A percentile compares a stretch with the other conserved stretches of the same genome.
Evolutionary conservation across 2,888 invertebrate genomes (phyloP).

Genomic region (Baccha elongata): DNA sequence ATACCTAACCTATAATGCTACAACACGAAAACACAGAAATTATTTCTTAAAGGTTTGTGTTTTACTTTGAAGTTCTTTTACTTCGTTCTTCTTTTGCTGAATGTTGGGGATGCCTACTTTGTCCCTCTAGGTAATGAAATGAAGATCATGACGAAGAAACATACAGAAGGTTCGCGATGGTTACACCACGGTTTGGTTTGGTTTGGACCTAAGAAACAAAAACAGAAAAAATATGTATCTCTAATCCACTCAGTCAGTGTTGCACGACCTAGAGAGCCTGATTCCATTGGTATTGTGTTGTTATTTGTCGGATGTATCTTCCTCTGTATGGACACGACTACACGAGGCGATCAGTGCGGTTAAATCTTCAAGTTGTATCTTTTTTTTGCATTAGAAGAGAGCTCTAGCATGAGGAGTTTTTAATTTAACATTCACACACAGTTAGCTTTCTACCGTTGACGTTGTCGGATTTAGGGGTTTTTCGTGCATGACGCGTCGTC

Average conservation of each 20-base stretch:
- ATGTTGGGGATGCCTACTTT: slow-evolving; percentile 56
- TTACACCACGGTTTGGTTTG: slow-evolving; percentile 23
- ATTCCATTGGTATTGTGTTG: slow-evolving; percentile 64
- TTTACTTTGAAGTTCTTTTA: slow-evolving; percentile 52
- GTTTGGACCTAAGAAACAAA: slow-evolving; percentile 28
- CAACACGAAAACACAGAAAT: slow-evolving; percentile 16
- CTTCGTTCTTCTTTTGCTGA: slow-evolving; percentile 33
- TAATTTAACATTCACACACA: slow-evolving; percentile 81
- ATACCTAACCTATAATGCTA: neutral
- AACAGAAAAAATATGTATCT: slow-evolving; percentile 14
- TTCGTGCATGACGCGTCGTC: slow-evolving; percentile 70
- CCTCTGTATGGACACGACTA: slow-evolving; percentile 70
- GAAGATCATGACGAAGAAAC: slow-evolving; percentile 41
- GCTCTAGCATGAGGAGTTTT: slow-evolving; percentile 77
- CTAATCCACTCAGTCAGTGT: slow-evolving; percentile 36
- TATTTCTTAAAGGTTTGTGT: neutral
- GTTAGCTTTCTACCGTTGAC: slow-evolving; percentile 83
- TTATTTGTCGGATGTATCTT: slow-evolving; percentile 74
- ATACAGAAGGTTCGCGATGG: slow-evolving; percentile 45
- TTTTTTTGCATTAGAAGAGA: slow-evolving; percentile 63
- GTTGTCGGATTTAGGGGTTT: slow-evolving; percentile 82
- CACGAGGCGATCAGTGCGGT: slow-evolving; percentile 63
- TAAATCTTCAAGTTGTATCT: slow-evolving; percentile 64
- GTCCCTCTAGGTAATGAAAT: slow-evolving; percentile 4
- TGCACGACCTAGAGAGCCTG: slow-evolving; percentile 72